Percentiles rank a stretch among this genome's conserved stretches.
These are phyloP conservation scores for Athene cunicularia DNA, from an alignment of 2,113 vertebrate genomes.

Conservation along the genomic window DNA sequence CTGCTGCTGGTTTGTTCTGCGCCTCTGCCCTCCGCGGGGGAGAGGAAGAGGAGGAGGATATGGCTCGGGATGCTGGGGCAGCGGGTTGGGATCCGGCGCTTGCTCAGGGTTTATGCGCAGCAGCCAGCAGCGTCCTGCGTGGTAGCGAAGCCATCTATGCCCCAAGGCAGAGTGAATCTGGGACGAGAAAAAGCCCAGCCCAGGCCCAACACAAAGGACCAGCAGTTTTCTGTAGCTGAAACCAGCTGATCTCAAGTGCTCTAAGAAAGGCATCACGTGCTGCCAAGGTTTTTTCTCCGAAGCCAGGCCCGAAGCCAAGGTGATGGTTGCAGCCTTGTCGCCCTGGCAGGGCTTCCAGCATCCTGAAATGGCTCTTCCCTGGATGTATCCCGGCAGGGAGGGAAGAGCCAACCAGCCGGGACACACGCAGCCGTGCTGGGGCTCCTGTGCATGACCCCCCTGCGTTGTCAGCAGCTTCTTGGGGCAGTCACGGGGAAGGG, in stretches of 20 bases:
- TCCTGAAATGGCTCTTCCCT: neutral
- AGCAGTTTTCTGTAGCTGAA: neutral
- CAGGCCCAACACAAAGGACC: neutral
- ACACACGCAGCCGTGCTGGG: neutral
- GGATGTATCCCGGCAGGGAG: neutral
- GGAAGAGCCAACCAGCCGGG: neutral
- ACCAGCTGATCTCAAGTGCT: conserved; percentile 19
- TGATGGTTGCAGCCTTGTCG: neutral
- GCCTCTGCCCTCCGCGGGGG: neutral
- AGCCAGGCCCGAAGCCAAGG: neutral
- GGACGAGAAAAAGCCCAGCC: neutral
- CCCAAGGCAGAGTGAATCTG: neutral
- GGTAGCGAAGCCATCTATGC: neutral
- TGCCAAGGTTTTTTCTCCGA: neutral
- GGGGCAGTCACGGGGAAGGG: neutral
- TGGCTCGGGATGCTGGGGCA: neutral
- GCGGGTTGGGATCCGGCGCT: rapidly evolving
- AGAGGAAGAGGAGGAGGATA: neutral
- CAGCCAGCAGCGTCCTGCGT: neutral
- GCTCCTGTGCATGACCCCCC: rapidly evolving
- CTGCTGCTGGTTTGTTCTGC: neutral
- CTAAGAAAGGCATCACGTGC: neutral
- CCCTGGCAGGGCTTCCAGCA: neutral
- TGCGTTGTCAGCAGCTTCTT: neutral
- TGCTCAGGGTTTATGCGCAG: neutral